Evolutionary conservation across 1,140 invertebrate species (phyloP).

Genomic region (Achatina immaculata): DNA sequence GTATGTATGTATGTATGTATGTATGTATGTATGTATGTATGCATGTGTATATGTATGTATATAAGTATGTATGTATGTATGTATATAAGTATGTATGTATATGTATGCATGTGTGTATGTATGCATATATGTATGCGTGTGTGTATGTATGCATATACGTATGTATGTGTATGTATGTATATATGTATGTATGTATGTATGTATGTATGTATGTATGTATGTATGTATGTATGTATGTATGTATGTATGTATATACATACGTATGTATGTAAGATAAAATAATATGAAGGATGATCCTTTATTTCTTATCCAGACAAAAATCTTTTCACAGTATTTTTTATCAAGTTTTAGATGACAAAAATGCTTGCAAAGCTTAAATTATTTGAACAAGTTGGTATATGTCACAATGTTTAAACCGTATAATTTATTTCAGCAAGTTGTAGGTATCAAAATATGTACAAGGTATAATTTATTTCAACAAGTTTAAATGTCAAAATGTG

Average conservation of each 20-base stretch:
- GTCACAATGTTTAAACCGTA: too few relatives aligned
- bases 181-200: slow-evolving; percentile 14
- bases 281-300: too few relatives aligned
- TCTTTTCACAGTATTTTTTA: too few relatives aligned
- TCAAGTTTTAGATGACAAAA: too few relatives aligned
- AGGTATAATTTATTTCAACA: too few relatives aligned
- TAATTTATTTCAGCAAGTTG: too few relatives aligned
- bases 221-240: slow-evolving; percentile 23
- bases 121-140: neutral
- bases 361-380: too few relatives aligned
- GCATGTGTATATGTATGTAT: slow-evolving; percentile 21
- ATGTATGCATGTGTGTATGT: neutral
- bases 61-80: slow-evolving; percentile 18
- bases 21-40: slow-evolving; percentile 23
- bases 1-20: slow-evolving; percentile 15
- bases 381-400: too few relatives aligned
- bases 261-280: too few relatives aligned
- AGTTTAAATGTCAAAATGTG: too few relatives aligned
- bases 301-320: too few relatives aligned
- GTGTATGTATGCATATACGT: neutral
- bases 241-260: slow-evolving; percentile 30
- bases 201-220: neutral
- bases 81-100: slow-evolving; percentile 20
- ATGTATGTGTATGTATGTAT: slow-evolving; percentile 18
- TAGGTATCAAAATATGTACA: too few relatives aligned